These are phyloP conservation scores for Halesus radiatus DNA, from an alignment of 1,140 invertebrate genomes.

Conservation along the genomic window DNA sequence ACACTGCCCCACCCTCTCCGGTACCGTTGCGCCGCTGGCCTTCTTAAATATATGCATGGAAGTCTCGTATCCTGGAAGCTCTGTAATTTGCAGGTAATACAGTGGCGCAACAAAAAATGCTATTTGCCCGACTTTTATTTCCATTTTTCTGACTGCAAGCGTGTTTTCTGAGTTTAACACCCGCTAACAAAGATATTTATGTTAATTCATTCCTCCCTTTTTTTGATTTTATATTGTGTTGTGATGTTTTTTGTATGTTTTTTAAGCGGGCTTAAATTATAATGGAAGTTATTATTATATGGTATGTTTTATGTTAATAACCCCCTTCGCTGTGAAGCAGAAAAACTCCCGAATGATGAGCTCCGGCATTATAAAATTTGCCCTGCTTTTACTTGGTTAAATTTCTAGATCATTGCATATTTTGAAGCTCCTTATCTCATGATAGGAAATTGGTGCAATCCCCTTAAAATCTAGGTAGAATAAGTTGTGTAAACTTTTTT, in stretches of 20 bases:
- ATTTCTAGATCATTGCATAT: too few relatives aligned
- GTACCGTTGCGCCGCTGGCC: constrained; percentile 3
- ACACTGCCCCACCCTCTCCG: background rate
- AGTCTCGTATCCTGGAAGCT: background rate
- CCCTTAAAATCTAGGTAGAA: too few relatives aligned
- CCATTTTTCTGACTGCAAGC: constrained; percentile 15
- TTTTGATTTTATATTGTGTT: background rate
- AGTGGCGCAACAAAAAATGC: constrained; percentile 3
- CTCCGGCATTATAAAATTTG: too few relatives aligned
- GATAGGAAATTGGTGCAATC: too few relatives aligned
- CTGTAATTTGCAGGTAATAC: constrained; percentile 40
- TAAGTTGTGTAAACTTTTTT: too few relatives aligned
- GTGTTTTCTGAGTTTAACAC: constrained; percentile 2
- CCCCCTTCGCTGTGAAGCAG: too few relatives aligned
- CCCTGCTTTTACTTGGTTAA: too few relatives aligned
- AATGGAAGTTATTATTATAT: too few relatives aligned
- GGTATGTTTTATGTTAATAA: too few relatives aligned
- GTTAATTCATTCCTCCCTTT: background rate
- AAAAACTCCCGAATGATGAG: too few relatives aligned
- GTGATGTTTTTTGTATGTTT: background rate
- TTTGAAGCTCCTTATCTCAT: too few relatives aligned
- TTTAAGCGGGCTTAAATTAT: too few relatives aligned
- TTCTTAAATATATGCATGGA: constrained; percentile 41
- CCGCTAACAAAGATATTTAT: background rate
- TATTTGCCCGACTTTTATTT: background rate